Conservation (phyloP, 2,888 invertebrate genomes). For the Pemphredon lugubris region DNA sequence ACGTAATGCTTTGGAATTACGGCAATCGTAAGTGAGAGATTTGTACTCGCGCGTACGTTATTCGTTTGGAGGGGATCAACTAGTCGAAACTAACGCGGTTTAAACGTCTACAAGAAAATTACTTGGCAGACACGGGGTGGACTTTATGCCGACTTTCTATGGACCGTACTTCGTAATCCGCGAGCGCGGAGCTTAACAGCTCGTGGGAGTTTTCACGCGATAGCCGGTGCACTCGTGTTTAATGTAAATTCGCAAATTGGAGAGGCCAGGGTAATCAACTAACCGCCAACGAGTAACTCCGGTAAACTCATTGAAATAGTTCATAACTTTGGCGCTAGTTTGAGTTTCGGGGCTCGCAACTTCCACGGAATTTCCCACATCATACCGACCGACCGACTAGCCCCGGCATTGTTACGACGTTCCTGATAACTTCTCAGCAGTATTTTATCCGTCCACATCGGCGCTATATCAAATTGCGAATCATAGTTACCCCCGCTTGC, state of each 20-base stretch:
- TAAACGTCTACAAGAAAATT: conserved; percentile 36
- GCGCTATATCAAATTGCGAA: not conserved
- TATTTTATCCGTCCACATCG: conserved; percentile 34
- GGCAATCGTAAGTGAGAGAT: not conserved
- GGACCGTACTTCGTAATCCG: conserved; percentile 25
- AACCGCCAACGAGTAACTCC: conserved; percentile 72
- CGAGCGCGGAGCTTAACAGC: conserved; percentile 42
- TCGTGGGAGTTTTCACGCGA: conserved; percentile 65
- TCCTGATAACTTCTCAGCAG: conserved; percentile 57
- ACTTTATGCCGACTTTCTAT: conserved; percentile 21
- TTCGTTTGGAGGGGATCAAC: conserved; percentile 3
- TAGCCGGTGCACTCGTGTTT: conserved; percentile 62
- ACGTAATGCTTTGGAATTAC: not conserved
- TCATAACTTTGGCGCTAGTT: conserved; percentile 71
- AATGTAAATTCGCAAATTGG: conserved; percentile 74
- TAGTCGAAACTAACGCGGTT: not conserved
- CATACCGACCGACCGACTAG: conserved; percentile 68
- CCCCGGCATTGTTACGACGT: conserved; percentile 66
- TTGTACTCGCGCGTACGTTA: not conserved
- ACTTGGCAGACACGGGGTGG: conserved; percentile 23
- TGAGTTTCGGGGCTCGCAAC: conserved; percentile 64
- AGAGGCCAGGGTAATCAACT: conserved; percentile 73
- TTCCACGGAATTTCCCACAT: conserved; percentile 70
- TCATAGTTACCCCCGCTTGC: not conserved
- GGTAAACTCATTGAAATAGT: conserved; percentile 77